Base-by-base conservation (phyloP, 2,797 vertebrate species). In the Poeciliopsis presidionis region DNA sequence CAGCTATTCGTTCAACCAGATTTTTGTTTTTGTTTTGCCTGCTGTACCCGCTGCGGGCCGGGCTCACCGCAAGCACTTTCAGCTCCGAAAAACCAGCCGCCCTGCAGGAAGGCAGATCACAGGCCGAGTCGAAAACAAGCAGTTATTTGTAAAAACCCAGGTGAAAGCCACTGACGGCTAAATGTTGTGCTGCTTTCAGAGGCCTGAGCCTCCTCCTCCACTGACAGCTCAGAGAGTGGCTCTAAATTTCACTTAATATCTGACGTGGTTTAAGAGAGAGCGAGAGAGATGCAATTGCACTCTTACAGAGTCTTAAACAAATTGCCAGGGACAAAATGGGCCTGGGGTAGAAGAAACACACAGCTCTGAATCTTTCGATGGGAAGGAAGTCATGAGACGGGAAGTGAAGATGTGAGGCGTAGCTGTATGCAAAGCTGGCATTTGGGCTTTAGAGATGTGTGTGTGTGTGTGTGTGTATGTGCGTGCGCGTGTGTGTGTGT, bases 61-160 rank as follows among this genome's bases (percentile, higher is more conserved):
- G 7, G 12, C 7, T 49, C 46, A 33, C 14, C 25, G 46, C 46
- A 72, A 36, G 47, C 71, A 49, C 25, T 43, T 45, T 45, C 2
- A 43, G 47, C 20, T 65, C 20, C 7, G 69, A 78, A 70, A 81
- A 75, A 73, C 73, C 51, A 61, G 33, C 65, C 25, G 59, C 9
- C 8, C 0, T 8, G 46, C 61, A 41, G 57, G 74, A 75, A 82
- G 71, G 55, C 69, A 77, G 74, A 87, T 86, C 57, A 79, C 55
- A 47, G 72, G 22, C 28, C 46, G 22, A 43, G 49, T 75, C 45
- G 1, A 61, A 73, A 61, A 5, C 47, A 69, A 47, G 65, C 25
- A 65, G 47, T 7, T 33, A 4, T 72, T 75, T 86, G 41, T 30
- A 28, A 49, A 59, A 43, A 41, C 55, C 72, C 70, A 73, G 30